These are phyloP conservation scores for Lynx canadensis DNA, from an alignment of 2,113 vertebrate species.

Conservation along the genomic window DNA sequence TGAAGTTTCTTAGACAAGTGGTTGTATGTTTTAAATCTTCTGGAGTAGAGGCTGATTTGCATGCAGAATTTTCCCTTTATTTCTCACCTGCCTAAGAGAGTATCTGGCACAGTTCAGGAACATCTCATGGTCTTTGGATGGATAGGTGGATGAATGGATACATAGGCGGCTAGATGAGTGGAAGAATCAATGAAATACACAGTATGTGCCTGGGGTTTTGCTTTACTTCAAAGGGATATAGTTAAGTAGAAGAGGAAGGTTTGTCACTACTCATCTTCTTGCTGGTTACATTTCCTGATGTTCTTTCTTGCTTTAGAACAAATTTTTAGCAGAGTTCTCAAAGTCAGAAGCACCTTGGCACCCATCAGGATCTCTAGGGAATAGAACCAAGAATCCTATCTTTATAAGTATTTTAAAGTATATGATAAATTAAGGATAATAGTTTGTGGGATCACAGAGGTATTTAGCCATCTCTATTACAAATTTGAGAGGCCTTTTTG, in stretches of 20 bases:
- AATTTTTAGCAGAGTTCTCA: background rate
- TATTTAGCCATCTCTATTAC: background rate
- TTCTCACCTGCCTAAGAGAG: background rate
- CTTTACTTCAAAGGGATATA: background rate
- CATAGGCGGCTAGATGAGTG: background rate
- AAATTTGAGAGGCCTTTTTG: background rate
- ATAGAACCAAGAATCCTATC: background rate
- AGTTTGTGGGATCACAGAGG: background rate
- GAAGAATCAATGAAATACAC: background rate
- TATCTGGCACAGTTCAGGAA: background rate
- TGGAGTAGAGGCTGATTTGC: conserved; percentile 5
- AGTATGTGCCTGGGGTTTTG: background rate
- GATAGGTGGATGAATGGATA: background rate
- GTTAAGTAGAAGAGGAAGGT: background rate
- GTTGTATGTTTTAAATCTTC: background rate
- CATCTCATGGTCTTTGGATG: background rate
- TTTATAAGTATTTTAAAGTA: background rate
- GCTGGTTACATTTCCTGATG: background rate
- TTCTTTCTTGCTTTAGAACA: conserved; percentile 18
- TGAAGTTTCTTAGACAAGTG: background rate
- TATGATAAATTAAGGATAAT: background rate
- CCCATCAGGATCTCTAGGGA: background rate
- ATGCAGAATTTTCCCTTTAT: conserved; percentile 8
- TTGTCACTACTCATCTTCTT: background rate
- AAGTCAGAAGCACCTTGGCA: background rate